These are phyloP conservation scores for Acinonyx jubatus DNA, from an alignment of 2,113 vertebrate species.

Conservation along the genomic window DNA sequence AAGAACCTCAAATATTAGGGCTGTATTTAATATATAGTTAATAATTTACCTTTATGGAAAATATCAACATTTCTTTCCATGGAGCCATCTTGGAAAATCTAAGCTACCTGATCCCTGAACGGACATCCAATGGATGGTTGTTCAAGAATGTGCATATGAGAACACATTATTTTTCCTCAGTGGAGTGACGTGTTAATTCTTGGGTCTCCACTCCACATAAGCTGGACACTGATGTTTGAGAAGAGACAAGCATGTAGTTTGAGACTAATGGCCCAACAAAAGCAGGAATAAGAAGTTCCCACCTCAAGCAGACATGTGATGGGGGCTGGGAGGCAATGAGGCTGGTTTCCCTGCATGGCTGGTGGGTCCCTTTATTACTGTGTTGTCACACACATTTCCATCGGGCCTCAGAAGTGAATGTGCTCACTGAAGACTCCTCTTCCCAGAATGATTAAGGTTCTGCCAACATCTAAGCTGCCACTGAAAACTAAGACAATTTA, in stretches of 20 bases:
- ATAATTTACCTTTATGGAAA: background rate
- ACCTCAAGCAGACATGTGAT: background rate
- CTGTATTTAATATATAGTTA: background rate
- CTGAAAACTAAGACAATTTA: background rate
- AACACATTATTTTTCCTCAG: background rate
- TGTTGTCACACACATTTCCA: background rate
- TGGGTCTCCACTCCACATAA: background rate
- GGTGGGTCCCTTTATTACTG: background rate
- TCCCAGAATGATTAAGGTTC: background rate
- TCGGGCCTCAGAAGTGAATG: background rate
- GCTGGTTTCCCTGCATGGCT: fast-evolving
- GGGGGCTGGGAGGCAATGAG: fast-evolving
- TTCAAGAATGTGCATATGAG: background rate
- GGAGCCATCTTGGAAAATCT: background rate
- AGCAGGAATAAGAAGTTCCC: background rate
- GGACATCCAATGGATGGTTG: background rate
- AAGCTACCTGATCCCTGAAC: background rate
- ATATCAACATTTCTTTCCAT: slow-evolving; percentile 7
- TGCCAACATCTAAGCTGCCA: background rate
- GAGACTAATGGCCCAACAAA: background rate
- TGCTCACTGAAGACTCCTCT: background rate
- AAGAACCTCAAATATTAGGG: background rate
- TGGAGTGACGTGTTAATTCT: background rate
- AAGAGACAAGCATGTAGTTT: background rate
- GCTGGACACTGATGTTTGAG: background rate